A percentile compares a stretch with the other conserved stretches of the same genome.
phyloP scores from a whole-genome alignment of 1,140 invertebrate genomes.

The Microvelia longipes region DNA sequence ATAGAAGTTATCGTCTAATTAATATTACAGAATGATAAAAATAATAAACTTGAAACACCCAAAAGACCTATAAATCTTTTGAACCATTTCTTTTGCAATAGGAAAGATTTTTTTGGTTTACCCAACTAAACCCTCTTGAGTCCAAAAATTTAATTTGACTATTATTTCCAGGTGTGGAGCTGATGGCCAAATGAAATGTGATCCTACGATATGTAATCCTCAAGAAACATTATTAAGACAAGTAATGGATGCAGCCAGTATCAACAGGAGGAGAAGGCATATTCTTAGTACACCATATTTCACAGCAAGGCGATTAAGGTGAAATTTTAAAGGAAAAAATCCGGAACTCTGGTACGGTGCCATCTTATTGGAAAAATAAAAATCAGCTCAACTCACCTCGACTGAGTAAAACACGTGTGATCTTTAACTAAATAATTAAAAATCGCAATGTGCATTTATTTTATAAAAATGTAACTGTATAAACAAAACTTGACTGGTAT shows the following conservation, averaged over 20 bases:
- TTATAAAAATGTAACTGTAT: not conserved
- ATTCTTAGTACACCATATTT: slow-evolving; percentile 1
- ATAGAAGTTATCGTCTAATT: too few relatives aligned
- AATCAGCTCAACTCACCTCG: slow-evolving; percentile 6
- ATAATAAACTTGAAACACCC: too few relatives aligned
- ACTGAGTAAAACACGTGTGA: slow-evolving; percentile 6
- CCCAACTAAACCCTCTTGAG: too few relatives aligned
- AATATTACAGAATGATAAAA: too few relatives aligned
- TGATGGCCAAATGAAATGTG: slow-evolving; percentile 83
- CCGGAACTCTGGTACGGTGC: slow-evolving; percentile 8
- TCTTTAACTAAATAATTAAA: slow-evolving; percentile 1
- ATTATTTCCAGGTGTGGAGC: slow-evolving; percentile 57
- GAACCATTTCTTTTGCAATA: too few relatives aligned
- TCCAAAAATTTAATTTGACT: slow-evolving; percentile 5
- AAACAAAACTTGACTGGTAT: not conserved
- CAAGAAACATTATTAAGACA: slow-evolving; percentile 66
- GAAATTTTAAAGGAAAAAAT: slow-evolving; percentile 9
- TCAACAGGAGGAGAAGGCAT: slow-evolving; percentile 54
- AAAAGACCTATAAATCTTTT: too few relatives aligned
- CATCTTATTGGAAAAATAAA: slow-evolving; percentile 9
- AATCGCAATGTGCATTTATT: not conserved
- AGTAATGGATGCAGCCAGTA: slow-evolving; percentile 63
- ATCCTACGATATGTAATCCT: slow-evolving; percentile 70
- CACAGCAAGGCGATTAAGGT: slow-evolving; percentile 5
- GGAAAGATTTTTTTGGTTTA: too few relatives aligned